Evolutionary conservation across 2,113 vertebrate species (phyloP).

Genomic region (Butorides virescens): DNA sequence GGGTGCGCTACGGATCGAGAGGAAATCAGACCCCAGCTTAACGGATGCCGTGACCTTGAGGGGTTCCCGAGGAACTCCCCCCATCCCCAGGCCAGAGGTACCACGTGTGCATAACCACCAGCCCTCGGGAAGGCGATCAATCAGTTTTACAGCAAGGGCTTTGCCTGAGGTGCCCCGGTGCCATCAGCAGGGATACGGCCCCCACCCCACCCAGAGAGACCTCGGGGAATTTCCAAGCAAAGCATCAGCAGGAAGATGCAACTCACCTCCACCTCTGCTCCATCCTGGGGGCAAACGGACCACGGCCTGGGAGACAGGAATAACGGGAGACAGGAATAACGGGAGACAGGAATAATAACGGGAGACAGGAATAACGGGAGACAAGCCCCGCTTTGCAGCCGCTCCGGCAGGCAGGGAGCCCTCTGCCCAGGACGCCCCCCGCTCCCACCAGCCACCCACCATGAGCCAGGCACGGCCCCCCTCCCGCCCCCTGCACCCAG

Average conservation of each 20-base stretch:
- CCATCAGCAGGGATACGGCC: not conserved
- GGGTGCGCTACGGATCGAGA: accelerated
- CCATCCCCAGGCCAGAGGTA: not conserved
- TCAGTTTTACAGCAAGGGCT: not conserved
- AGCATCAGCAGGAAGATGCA: not conserved
- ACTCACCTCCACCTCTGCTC: not conserved
- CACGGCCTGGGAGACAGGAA: not conserved
- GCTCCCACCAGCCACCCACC: not conserved
- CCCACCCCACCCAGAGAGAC: not conserved
- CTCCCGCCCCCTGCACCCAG: not conserved
- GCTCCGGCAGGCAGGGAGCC: accelerated
- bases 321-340: too few species aligned
- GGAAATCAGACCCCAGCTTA: not conserved
- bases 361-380: not conserved
- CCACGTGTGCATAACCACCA: not conserved
- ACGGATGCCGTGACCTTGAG: too few species aligned
- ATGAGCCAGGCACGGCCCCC: accelerated
- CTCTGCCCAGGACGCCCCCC: not conserved
- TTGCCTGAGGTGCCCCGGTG: not conserved
- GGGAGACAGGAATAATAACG: not conserved
- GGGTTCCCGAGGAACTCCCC: not conserved
- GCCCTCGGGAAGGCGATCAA: not conserved
- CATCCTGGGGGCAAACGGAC: not conserved
- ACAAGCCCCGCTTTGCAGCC: not conserved
- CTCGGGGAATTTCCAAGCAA: accelerated